Conservation (phyloP, 30 jellyfish, hydroid and myxozoan genomes). For the Morbakka virulenta region DNA sequence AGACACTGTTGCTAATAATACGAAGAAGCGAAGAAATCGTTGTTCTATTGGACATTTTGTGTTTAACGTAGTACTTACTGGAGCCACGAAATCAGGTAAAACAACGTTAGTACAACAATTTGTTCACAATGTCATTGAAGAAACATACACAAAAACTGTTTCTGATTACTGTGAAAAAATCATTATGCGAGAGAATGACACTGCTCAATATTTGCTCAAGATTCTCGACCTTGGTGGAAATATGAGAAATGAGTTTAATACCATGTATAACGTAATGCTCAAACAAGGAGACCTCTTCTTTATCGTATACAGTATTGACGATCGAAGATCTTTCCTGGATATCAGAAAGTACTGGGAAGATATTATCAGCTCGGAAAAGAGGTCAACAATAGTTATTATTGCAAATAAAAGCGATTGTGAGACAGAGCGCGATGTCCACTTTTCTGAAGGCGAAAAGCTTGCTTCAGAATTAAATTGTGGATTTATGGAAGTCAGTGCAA, state of each 20-base stretch:
- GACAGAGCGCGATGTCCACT: constrained; percentile 42
- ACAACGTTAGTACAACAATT: constrained; percentile 47
- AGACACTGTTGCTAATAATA: too few relatives aligned
- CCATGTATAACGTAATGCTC: constrained; percentile 56
- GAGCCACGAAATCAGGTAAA: constrained; percentile 64
- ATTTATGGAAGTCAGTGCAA: constrained; percentile 61
- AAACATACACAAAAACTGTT: constrained; percentile 49
- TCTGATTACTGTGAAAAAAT: constrained; percentile 57
- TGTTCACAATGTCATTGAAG: constrained; percentile 8
- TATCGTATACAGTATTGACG: constrained; percentile 55
- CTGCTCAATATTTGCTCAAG: constrained; percentile 32
- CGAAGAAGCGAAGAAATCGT: too few relatives aligned
- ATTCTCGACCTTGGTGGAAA: constrained; percentile 67
- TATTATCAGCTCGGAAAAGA: constrained; percentile 7
- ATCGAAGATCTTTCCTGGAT: constrained; percentile 20
- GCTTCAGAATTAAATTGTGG: constrained; percentile 47
- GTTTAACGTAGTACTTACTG: constrained; percentile 39
- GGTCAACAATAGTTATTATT: constrained; percentile 45
- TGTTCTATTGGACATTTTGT: too few relatives aligned
- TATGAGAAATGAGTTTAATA: constrained; percentile 64
- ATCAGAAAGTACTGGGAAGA: constrained; percentile 21
- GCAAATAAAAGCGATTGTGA: constrained; percentile 61
- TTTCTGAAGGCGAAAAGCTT: constrained; percentile 35
- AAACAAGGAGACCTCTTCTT: constrained; percentile 63
- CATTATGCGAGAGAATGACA: constrained; percentile 41